Conservation (phyloP, 2,113 vertebrate genomes). For the Hassar affinis region DNA sequence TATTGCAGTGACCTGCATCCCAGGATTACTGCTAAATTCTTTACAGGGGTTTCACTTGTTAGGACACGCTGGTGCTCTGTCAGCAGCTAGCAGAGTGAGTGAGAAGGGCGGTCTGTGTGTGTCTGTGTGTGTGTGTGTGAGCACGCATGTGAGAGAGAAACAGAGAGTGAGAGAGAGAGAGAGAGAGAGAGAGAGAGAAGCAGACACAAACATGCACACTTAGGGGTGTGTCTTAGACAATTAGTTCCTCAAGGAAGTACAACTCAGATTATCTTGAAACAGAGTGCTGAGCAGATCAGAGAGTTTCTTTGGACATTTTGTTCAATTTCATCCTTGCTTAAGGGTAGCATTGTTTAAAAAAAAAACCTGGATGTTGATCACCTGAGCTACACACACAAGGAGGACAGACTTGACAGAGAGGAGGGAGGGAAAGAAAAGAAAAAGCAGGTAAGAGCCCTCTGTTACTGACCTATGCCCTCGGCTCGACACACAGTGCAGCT, state of each 20-base stretch:
- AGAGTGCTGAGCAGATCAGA: slow-evolving; percentile 55
- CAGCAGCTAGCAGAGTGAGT: slow-evolving; percentile 59
- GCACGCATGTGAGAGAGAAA: slow-evolving; percentile 20
- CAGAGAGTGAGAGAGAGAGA: slow-evolving; percentile 41
- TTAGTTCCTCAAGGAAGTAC: slow-evolving; percentile 82
- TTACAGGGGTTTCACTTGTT: slow-evolving; percentile 74
- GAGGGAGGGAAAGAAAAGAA: slow-evolving; percentile 61
- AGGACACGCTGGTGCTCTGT: slow-evolving; percentile 71
- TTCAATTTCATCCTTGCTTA: slow-evolving; percentile 38
- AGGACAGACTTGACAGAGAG: slow-evolving; percentile 56
- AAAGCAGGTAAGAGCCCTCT: slow-evolving; percentile 64
- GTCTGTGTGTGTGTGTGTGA: not conserved
- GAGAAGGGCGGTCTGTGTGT: slow-evolving; percentile 38
- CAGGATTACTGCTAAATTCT: slow-evolving; percentile 74
- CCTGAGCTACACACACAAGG: slow-evolving; percentile 50
- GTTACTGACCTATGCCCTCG: slow-evolving; percentile 37
- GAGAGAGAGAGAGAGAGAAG: slow-evolving; percentile 53
- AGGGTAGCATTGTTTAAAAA: slow-evolving; percentile 56
- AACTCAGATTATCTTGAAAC: slow-evolving; percentile 73
- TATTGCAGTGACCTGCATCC: slow-evolving; percentile 64
- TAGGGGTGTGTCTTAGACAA: slow-evolving; percentile 77
- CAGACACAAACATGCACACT: slow-evolving; percentile 49
- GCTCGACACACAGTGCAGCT: not conserved
- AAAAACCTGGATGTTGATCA: slow-evolving; percentile 57
- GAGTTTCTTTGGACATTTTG: slow-evolving; percentile 49